phyloP scores from a whole-genome alignment of 1,140 invertebrate species.

The Drosophila auraria region DNA sequence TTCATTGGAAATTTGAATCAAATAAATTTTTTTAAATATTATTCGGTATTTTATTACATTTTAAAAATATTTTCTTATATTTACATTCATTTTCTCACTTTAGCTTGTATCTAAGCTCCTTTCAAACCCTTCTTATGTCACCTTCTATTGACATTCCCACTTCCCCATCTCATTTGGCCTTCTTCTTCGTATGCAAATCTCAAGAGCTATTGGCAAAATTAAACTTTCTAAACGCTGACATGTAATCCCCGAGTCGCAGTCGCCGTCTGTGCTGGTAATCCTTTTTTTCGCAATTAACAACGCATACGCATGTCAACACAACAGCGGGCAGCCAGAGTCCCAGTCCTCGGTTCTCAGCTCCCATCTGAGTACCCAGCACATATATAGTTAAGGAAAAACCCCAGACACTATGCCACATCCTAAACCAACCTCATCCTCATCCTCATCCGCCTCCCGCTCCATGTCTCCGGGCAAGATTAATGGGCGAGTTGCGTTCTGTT shows the following conservation, averaged over 20 bases:
- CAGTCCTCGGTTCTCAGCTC: conserved; percentile 1
- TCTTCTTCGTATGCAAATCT: conserved; percentile 52
- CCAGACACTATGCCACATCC: conserved; percentile 43
- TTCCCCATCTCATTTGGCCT: background rate
- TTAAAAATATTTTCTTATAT: background rate
- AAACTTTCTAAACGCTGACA: conserved; percentile 73
- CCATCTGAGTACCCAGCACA: conserved; percentile 5
- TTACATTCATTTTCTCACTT: background rate
- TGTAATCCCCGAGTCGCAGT: conserved; percentile 56
- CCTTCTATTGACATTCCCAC: background rate
- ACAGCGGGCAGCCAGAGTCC: conserved; percentile 49
- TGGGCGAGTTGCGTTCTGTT: conserved; percentile 77
- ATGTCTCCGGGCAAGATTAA: conserved; percentile 77
- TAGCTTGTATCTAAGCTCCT: background rate
- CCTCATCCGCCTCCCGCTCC: conserved; percentile 30
- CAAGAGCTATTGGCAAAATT: conserved; percentile 66
- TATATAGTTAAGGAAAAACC: conserved; percentile 12
- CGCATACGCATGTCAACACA: conserved; percentile 82
- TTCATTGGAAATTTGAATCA: background rate
- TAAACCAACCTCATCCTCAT: conserved; percentile 25
- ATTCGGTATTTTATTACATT: background rate
- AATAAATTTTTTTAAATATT: background rate
- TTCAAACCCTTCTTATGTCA: background rate
- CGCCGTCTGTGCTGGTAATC: conserved; percentile 63
- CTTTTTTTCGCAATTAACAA: conserved; percentile 83